These are phyloP conservation scores for Pelecanus crispus DNA, from an alignment of 2,113 vertebrate genomes.

Conservation along the genomic window DNA sequence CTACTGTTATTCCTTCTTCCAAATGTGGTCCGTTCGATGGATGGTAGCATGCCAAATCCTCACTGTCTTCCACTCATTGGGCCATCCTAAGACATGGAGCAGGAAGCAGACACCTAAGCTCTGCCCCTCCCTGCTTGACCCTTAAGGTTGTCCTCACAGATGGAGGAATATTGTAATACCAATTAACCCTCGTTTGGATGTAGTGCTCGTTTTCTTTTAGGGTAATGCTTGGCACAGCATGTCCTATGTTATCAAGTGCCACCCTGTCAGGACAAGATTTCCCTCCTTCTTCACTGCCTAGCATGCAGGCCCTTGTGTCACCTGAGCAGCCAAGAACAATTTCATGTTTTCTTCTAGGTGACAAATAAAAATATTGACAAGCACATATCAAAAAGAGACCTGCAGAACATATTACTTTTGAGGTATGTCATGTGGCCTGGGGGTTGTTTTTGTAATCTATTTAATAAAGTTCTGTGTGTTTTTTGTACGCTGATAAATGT, in stretches of 20 bases:
- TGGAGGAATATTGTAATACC: neutral
- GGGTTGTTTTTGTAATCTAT: neutral
- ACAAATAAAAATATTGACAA: neutral
- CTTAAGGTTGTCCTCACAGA: neutral
- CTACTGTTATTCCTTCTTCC: neutral
- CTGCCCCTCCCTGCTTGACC: neutral
- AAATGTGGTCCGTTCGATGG: neutral
- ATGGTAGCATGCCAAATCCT: neutral
- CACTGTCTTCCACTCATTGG: neutral
- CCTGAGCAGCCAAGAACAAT: neutral
- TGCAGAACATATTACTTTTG: neutral
- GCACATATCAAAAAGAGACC: neutral
- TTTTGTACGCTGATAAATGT: conserved; percentile 13
- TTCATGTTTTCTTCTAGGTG: neutral
- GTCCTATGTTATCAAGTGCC: neutral
- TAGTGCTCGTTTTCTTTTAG: neutral
- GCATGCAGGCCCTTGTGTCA: neutral
- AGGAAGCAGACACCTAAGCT: neutral
- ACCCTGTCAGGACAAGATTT: neutral
- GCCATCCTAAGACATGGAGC: neutral
- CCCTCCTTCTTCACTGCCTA: neutral
- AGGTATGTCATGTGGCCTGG: neutral
- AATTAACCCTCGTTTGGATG: neutral
- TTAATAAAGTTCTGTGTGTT: neutral
- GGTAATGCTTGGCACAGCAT: neutral